Percentiles rank a stretch among this genome's conserved stretches.
Conservation (phyloP, 2,797 vertebrate species). For the Okamejei kenojei region DNA sequence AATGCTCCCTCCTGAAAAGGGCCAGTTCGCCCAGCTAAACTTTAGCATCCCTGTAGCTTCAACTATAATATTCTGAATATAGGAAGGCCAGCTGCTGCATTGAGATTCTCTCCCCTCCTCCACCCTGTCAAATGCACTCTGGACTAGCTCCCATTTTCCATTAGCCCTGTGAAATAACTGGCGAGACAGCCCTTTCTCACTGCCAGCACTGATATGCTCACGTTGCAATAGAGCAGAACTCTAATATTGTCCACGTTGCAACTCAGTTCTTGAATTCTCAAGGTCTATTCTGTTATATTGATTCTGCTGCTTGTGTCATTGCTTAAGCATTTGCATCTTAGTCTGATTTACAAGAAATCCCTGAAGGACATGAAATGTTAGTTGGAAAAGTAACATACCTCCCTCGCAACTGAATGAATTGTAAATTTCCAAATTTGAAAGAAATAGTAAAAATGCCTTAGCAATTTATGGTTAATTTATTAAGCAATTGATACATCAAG, state of each 20-base stretch:
- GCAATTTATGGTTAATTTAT: background rate
- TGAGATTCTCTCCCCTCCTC: background rate
- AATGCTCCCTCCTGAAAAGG: background rate
- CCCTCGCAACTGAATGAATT: background rate
- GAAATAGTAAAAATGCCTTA: background rate
- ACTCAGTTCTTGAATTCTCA: background rate
- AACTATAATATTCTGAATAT: background rate
- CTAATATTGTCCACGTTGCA: background rate
- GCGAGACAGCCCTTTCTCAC: background rate
- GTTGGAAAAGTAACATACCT: background rate
- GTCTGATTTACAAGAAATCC: background rate
- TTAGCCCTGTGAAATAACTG: background rate
- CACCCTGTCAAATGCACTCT: background rate
- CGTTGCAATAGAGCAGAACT: background rate
- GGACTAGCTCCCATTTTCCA: slow-evolving; percentile 2
- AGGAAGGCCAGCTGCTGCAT: background rate
- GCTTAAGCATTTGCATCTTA: background rate
- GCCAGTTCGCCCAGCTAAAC: background rate
- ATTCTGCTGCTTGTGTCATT: background rate
- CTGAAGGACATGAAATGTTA: background rate
- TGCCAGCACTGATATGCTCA: background rate
- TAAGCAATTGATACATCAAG: background rate
- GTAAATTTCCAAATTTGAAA: background rate
- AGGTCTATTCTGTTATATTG: background rate
- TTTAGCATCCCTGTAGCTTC: background rate